Evolutionary conservation across 1,140 invertebrate genomes (phyloP).

Genomic region (Calephelis virginiensis): DNA sequence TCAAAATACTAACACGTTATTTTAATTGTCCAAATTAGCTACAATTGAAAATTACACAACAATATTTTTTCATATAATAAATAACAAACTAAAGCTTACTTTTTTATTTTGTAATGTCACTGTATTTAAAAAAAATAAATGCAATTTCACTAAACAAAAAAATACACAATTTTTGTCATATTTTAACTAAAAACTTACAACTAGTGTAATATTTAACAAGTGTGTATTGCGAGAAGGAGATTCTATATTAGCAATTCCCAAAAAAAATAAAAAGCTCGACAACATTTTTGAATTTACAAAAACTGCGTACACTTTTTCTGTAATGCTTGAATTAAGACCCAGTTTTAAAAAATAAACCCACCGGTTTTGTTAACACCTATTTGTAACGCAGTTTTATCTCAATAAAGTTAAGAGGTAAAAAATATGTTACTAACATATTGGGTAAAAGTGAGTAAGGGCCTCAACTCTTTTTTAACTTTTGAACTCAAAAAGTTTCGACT

Average conservation of each 20-base stretch:
- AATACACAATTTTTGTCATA: conserved; percentile 17
- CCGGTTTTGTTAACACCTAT: too few relatives aligned
- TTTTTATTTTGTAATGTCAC: not conserved
- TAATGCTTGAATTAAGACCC: not conserved
- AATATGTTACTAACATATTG: too few relatives aligned
- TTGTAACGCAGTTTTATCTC: too few relatives aligned
- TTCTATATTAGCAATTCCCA: conserved; percentile 21
- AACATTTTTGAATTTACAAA: not conserved
- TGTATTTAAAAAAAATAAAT: conserved; percentile 4
- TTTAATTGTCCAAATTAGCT: too few relatives aligned
- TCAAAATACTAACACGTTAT: too few relatives aligned
- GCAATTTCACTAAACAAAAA: conserved; percentile 11
- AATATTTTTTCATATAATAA: conserved; percentile 1
- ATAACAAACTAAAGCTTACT: too few relatives aligned
- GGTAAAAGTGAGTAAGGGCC: too few relatives aligned
- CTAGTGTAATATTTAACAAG: conserved; percentile 36
- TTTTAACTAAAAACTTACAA: conserved; percentile 13
- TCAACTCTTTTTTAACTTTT: too few relatives aligned
- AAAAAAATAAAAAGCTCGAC: not conserved
- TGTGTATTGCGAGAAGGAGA: conserved; percentile 28
- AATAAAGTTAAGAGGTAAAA: too few relatives aligned
- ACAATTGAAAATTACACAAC: too few relatives aligned
- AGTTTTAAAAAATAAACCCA: too few relatives aligned
- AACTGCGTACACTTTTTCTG: not conserved
- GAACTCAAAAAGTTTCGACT: too few relatives aligned